Evolutionary conservation across 2,113 vertebrate species (phyloP), one percentile per base, ranked within the genome.

Genomic region (Xiphophorus maculatus): DNA sequence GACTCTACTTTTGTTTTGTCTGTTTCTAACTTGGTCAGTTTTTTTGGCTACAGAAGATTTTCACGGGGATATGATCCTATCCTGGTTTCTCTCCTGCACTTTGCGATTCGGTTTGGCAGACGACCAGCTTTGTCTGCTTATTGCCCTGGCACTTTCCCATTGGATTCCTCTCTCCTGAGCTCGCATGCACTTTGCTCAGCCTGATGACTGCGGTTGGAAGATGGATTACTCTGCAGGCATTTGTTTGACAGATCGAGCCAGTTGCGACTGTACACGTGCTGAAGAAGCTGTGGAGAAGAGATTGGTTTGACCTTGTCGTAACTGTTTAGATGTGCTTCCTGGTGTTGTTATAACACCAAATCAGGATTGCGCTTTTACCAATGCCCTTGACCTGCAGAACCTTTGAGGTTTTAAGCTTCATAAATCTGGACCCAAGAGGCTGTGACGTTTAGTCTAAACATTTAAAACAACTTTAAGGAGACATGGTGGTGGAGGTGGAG

Each of bases 171-270:
- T 89, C 88, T 87, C 81, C 69, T 42, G 83, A 90, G 88, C 87
- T 84, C 73, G 82, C 82, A 71, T 77, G 88, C 79, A 91, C 84
- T 81, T 83, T 73, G 69, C 80, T 67, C 87, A 63, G 80, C 74
- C 75, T 48, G 83, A 86, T 64, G 90, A 82, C 89, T 92, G 89
- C 73, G 88, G 93, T 84, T 71, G 77, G 82, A 76, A 89, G 89
- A 91, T 92, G 85, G 81, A 91, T 86, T 76, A 73, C 82, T 73
- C 72, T 75, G 82, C 89, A 87, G 76, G 66, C 89, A 82, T 90
- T 93, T 93, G 89, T 92, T 88, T 84, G 90, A 95, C 90, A 92
- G 90, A 83, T 86, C 80, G 66, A 66, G 51, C 87, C 84, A 71
- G 84, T 83, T 66, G 11, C 77, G 72, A 80, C 84, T 86, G 84